Conservation (phyloP, 2,797 vertebrate genomes). For the Melanotaenia pygmaea region DNA sequence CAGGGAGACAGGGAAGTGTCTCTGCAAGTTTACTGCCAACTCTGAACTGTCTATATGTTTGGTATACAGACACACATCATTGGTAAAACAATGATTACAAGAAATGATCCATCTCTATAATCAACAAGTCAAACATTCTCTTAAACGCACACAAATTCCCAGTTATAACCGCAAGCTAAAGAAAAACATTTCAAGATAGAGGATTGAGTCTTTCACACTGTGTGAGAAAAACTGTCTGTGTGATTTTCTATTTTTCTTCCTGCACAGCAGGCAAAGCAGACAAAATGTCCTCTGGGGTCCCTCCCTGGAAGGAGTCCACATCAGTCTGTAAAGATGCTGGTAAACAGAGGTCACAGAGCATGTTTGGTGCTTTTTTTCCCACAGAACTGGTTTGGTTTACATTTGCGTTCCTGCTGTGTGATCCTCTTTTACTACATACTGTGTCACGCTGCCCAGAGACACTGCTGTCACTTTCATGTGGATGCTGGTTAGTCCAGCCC, state of each 20-base stretch:
- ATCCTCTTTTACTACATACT: slow-evolving; percentile 57
- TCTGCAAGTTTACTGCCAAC: slow-evolving; percentile 25
- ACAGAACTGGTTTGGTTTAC: slow-evolving; percentile 67
- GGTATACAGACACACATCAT: not conserved
- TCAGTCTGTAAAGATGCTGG: slow-evolving; percentile 50
- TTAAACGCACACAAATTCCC: not conserved
- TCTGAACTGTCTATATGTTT: slow-evolving; percentile 2
- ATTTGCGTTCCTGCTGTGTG: slow-evolving; percentile 68
- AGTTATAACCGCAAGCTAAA: not conserved
- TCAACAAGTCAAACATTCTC: not conserved
- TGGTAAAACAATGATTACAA: not conserved
- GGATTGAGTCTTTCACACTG: not conserved
- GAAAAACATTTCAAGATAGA: slow-evolving; percentile 1
- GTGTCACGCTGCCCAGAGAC: slow-evolving; percentile 67
- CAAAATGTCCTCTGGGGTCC: slow-evolving; percentile 54
- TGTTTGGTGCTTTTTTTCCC: slow-evolving; percentile 78
- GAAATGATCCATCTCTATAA: not conserved
- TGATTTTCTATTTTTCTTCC: slow-evolving; percentile 47
- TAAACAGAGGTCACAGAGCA: slow-evolving; percentile 71
- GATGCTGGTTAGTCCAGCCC: slow-evolving; percentile 13
- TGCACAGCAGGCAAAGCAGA: slow-evolving; percentile 39
- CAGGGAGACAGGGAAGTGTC: slow-evolving; percentile 44
- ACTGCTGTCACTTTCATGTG: slow-evolving; percentile 63
- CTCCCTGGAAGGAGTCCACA: slow-evolving; percentile 54
- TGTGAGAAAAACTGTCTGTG: not conserved